Evolutionary conservation across 1,140 invertebrate genomes (phyloP), one percentile per base, ranked within the genome.

Genomic region (Palaemon carinicauda): DNA sequence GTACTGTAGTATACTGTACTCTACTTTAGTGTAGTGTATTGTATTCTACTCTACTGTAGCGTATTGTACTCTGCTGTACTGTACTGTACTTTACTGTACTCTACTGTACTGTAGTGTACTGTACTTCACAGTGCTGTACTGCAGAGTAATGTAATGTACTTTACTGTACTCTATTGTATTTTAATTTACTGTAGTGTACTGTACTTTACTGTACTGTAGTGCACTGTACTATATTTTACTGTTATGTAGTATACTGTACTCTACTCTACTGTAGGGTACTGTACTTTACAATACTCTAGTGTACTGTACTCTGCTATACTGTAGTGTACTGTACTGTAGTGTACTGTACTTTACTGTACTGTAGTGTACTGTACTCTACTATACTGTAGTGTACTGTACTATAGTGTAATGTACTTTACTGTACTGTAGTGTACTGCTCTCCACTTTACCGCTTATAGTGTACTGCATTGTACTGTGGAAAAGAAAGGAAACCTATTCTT

Each of bases 201-300:
- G 81, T 88, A 52, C 80, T n/a, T n/a, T n/a, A n/a, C n/a, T n/a
- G n/a, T n/a, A n/a, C n/a, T n/a, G n/a, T n/a, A n/a, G n/a, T n/a
- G 86, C n/a, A 81, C 87, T 88, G 87, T 69, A 71, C 53, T 88
- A 12, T 87, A 53, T 54, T 88, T 74, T 88, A 82, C 74, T 88
- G 86, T 88, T 53, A 19, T 88, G 87, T 88, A 56, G 24, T 88
- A 69, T 88, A 54, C 86, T 88, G 87, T 31, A 88, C 86, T 88
- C 71, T 88, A 51, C 74, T 88, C 87, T 88, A 88, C 86, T 87
- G 87, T 82, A 87, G 85, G 88, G 84, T 89, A 86, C 88, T 89
- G 87, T 89, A 88, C 81, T 89, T 82, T 81, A 88, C 89, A 85
- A 80, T 90, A 87, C 84, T 90, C 52, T 88, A 82, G 50, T 82